Percentiles rank a stretch among this genome's conserved stretches.
These are phyloP conservation scores for Ephialtes manifestator DNA, from an alignment of 2,888 invertebrate genomes.

Conservation along the genomic window DNA sequence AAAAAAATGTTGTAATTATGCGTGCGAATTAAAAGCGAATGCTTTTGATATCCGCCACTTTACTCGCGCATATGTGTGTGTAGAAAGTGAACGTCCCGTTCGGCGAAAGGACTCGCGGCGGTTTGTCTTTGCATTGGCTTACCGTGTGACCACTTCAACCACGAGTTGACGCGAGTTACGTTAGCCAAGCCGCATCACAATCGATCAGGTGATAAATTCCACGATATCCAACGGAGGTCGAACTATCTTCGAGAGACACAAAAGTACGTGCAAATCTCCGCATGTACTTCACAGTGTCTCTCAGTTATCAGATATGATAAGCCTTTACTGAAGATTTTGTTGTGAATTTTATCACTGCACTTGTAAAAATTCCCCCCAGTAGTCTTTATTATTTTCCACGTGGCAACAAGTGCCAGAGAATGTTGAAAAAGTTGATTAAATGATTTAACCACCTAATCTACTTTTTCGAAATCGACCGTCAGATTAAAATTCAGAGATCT, in stretches of 20 bases:
- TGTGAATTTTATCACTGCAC: not conserved
- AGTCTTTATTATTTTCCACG: not conserved
- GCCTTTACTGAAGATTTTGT: not conserved
- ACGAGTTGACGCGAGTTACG: conserved; percentile 2
- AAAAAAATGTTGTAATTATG: not conserved
- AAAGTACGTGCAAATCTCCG: conserved; percentile 52
- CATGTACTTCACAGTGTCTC: not conserved
- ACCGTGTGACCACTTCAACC: not conserved
- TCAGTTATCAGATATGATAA: not conserved
- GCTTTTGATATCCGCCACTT: not conserved
- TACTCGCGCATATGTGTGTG: not conserved
- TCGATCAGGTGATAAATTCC: conserved; percentile 14
- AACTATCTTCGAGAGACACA: not conserved
- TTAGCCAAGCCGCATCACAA: not conserved
- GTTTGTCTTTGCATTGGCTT: conserved; percentile 9
- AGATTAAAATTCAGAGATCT: too few relatives aligned
- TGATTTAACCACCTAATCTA: too few relatives aligned
- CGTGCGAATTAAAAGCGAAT: conserved; percentile 11
- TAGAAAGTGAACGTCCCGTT: conserved; percentile 45
- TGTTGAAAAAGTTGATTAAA: too few relatives aligned
- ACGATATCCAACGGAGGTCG: conserved; percentile 21
- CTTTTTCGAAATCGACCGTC: too few relatives aligned
- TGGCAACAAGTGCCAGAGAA: not conserved
- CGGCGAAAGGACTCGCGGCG: conserved; percentile 15
- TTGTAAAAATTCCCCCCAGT: not conserved